A percentile compares a stretch with the other conserved stretches of the same genome.
phyloP scores from a whole-genome alignment of 2,888 invertebrate species.

The Eupithecia centaureata region DNA sequence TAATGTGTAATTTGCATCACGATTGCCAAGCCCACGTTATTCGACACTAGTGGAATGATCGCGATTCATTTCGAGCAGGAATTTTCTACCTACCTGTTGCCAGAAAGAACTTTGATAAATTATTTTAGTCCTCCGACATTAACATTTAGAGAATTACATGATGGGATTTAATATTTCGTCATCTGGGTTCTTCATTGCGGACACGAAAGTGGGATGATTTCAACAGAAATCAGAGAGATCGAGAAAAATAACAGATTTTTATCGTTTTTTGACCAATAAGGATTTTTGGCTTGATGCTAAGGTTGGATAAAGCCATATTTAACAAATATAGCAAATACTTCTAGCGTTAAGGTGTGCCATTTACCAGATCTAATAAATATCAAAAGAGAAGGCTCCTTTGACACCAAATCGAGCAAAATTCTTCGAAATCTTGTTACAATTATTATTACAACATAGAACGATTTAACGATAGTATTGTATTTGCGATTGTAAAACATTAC shows the following conservation, averaged over 20 bases:
- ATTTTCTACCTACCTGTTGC: not conserved
- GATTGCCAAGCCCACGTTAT: constrained; percentile 33
- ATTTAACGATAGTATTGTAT: constrained; percentile 11
- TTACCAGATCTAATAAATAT: constrained; percentile 4
- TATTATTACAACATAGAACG: not conserved
- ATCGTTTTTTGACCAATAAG: not conserved
- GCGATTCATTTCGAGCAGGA: constrained; percentile 6
- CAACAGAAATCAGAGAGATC: not conserved
- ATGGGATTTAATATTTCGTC: not conserved
- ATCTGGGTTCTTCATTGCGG: not conserved
- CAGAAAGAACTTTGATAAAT: not conserved
- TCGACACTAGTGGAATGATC: constrained; percentile 12
- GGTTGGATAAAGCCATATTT: not conserved
- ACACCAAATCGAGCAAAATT: constrained; percentile 6
- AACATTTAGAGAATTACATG: not conserved
- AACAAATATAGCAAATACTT: not conserved
- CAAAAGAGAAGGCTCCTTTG: constrained; percentile 9
- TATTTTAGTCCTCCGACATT: not conserved
- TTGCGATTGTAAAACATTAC: not conserved
- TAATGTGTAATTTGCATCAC: constrained; percentile 41
- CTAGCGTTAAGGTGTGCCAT: not conserved
- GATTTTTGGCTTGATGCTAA: not conserved
- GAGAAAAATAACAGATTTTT: not conserved
- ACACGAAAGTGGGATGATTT: not conserved
- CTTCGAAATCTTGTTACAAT: not conserved